Base-by-base conservation (phyloP, 2,888 invertebrate species). In the Stenotaenia linearis region DNA sequence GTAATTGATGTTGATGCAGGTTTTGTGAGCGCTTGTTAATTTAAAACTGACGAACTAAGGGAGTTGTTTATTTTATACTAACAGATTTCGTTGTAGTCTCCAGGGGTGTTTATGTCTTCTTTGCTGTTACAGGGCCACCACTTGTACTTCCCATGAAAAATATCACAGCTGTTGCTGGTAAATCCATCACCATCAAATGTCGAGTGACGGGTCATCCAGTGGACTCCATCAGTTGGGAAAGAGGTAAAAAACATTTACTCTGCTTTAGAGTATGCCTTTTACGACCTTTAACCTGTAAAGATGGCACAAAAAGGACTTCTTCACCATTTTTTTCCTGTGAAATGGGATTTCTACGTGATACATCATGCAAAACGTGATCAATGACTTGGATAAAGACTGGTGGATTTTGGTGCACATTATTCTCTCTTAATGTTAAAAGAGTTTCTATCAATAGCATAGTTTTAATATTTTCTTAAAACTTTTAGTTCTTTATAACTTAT, bases 201-300 rank as follows among this genome's bases (percentile, higher is more conserved):
- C 85, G 85, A 78, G 86, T 86, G 21, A 84, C 86, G 2, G 87
- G 87, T n/a, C 86, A 85, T 82, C 87, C 87, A 4, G 83, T 86
- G 21, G 82, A 84, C 75, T 82, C 83, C 6, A 84, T 87, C 25
- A 83, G 82, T 3, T 87, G 87, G 87, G 84, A 83, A 56, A 85
- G 84, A 85, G 85, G 86, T 86, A 82, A 81, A 30, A 40, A n/a
- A 15, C 21, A 18, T n/a, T 75, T 76, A 40, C 69, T 69, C 12
- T 69, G 69, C 28, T 25, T 25, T 61, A 23, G 61, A 61, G 25
- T 61, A 23, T 15, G 25, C 21, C 61, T 61, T 61, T 25, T 69
- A 69, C 18, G 18, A 69, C 25, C 69, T 69, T 40, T 40, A 40
- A 40, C 40, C 15, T 40, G 40, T 40, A n/a, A 3, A 40, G 15